A percentile compares a stretch with the other conserved stretches of the same genome.
Evolutionary conservation across 53 echinoderm and acorn worm species (phyloP).

Genomic region (Zoroaster sp.): DNA sequence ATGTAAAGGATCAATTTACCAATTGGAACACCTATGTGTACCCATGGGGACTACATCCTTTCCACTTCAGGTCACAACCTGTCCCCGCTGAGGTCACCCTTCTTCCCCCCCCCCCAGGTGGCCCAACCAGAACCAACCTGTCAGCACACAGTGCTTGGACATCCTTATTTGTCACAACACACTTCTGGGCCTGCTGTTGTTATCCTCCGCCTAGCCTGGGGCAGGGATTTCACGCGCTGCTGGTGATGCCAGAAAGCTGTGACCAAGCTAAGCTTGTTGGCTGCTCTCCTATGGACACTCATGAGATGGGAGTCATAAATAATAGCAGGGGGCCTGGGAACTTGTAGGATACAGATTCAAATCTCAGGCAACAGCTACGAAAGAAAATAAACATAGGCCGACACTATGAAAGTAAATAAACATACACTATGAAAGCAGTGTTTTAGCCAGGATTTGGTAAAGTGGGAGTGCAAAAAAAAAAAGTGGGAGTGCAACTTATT

Average conservation of each 20-base stretch:
- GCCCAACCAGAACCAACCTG: background rate
- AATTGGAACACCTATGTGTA: background rate
- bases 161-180: background rate
- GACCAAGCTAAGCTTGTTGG: conserved; percentile 8
- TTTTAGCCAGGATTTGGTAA: too few relatives aligned
- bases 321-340: background rate
- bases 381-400: background rate
- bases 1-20: background rate
- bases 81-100: background rate
- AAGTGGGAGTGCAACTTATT: too few relatives aligned
- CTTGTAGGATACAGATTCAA: background rate
- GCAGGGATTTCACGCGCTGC: background rate
- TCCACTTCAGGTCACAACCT: background rate
- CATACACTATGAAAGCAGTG: too few relatives aligned
- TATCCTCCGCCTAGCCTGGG: background rate
- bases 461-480: too few relatives aligned
- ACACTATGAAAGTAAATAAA: too few relatives aligned
- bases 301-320: background rate
- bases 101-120: background rate
- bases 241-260: background rate
- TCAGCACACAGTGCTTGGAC: background rate
- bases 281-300: background rate
- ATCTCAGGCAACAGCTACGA: background rate
- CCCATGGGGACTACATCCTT: background rate
- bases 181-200: background rate